These are phyloP conservation scores for Hiodon alosoides DNA, from an alignment of 2,113 vertebrate genomes.

Conservation along the genomic window DNA sequence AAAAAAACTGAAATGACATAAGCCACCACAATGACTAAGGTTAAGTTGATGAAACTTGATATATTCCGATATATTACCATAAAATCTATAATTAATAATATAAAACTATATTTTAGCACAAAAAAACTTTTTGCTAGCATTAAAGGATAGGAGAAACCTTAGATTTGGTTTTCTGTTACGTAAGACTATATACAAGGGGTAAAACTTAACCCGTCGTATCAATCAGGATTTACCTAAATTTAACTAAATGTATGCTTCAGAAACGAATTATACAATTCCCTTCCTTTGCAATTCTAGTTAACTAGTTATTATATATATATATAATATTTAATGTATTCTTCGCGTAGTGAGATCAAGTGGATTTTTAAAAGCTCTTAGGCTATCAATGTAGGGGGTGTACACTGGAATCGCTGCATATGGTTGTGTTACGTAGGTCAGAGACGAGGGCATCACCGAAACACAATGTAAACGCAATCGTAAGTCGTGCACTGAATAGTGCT, in stretches of 20 bases:
- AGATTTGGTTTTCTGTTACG: no score
- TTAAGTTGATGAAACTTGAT: no score
- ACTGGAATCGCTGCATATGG: constrained; percentile 17
- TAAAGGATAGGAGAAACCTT: no score
- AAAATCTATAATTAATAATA: no score
- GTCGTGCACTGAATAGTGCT: neutral
- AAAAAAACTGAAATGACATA: neutral
- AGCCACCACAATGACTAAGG: no score
- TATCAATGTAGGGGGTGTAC: constrained; percentile 9
- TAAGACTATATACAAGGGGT: no score
- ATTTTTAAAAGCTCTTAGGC: neutral
- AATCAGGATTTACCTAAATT: neutral
- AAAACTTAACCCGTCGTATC: no score
- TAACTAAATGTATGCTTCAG: neutral
- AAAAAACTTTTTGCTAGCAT: no score
- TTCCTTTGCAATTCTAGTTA: neutral
- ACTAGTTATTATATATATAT: no score
- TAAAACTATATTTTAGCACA: no score
- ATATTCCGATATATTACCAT: no score
- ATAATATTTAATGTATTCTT: neutral
- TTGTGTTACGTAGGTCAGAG: constrained; percentile 17
- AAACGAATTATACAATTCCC: neutral
- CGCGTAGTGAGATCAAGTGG: neutral
- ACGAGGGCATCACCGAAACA: neutral
- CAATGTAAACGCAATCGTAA: neutral